Evolutionary conservation across 1,140 invertebrate genomes (phyloP).

Genomic region (Papilio xuthus): DNA sequence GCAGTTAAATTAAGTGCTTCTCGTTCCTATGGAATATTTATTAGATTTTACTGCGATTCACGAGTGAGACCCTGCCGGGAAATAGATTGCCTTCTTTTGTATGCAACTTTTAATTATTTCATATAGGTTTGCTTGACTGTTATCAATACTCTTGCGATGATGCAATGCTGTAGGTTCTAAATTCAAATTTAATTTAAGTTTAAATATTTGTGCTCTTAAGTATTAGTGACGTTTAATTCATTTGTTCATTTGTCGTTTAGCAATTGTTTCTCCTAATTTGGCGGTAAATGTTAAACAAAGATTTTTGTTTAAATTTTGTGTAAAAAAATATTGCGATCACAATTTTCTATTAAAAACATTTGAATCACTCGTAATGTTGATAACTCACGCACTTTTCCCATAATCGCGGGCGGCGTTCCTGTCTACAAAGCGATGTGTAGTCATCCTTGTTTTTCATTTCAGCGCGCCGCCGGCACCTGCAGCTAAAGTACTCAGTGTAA

Average conservation of each 20-base stretch:
- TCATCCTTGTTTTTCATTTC: constrained; percentile 42
- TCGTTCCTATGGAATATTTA: constrained; percentile 24
- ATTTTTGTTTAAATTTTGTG: background rate
- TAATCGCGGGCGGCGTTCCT: background rate
- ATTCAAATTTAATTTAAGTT: too few species aligned
- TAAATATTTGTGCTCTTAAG: too few species aligned
- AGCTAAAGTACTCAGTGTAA: constrained; percentile 39
- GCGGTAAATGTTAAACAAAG: background rate
- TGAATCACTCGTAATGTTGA: background rate
- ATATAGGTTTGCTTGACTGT: background rate
- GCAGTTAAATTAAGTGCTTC: constrained; percentile 28
- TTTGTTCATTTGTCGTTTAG: too few species aligned
- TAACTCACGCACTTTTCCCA: constrained; percentile 13
- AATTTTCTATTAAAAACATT: background rate
- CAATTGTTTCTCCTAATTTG: too few species aligned
- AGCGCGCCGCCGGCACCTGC: constrained; percentile 28
- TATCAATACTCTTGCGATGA: too few species aligned
- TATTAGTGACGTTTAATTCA: too few species aligned
- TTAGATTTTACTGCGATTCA: constrained; percentile 10
- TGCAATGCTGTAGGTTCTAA: too few species aligned
- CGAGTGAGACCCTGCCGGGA: background rate
- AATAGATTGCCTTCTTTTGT: background rate
- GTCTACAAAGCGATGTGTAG: constrained; percentile 26
- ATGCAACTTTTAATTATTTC: background rate
- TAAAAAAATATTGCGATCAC: background rate